phyloP scores from a whole-genome alignment of 2,888 invertebrate genomes.

The Nymphalis c-album region DNA sequence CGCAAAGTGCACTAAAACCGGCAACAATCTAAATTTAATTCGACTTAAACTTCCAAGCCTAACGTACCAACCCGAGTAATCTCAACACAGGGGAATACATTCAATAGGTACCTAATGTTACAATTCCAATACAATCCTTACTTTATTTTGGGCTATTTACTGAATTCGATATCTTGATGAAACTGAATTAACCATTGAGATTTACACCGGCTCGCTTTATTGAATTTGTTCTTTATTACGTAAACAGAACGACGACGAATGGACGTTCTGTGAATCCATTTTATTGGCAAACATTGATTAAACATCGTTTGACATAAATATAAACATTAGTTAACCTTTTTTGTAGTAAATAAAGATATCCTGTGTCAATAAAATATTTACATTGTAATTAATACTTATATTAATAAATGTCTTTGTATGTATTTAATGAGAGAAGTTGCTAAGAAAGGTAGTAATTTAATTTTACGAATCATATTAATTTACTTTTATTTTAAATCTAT shows the following conservation, averaged over 20 bases:
- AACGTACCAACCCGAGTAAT: not conserved
- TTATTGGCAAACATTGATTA: conserved; percentile 1
- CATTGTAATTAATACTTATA: no score
- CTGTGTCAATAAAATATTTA: no score
- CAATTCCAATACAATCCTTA: conserved; percentile 27
- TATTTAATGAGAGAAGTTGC: no score
- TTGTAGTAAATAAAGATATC: no score
- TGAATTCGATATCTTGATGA: conserved; percentile 54
- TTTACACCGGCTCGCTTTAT: conserved; percentile 57
- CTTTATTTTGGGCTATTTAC: conserved; percentile 52
- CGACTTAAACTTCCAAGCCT: conserved; percentile 7
- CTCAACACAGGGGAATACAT: conserved; percentile 13
- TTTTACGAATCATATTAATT: no score
- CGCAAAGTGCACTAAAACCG: conserved; percentile 8
- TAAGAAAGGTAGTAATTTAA: no score
- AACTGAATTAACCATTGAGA: conserved; percentile 58
- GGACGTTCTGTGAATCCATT: conserved; percentile 5
- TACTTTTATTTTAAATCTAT: no score
- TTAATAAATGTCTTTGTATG: no score
- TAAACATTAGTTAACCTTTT: not conserved
- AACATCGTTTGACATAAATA: not conserved
- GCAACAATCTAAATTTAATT: conserved; percentile 20
- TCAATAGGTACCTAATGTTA: conserved; percentile 14
- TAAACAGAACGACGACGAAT: conserved; percentile 7
- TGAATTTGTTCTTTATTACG: conserved; percentile 51